A percentile compares a stretch with the other conserved stretches of the same genome.
Evolutionary conservation across 2,888 invertebrate species (phyloP).

Genomic region (Drosophila robusta): DNA sequence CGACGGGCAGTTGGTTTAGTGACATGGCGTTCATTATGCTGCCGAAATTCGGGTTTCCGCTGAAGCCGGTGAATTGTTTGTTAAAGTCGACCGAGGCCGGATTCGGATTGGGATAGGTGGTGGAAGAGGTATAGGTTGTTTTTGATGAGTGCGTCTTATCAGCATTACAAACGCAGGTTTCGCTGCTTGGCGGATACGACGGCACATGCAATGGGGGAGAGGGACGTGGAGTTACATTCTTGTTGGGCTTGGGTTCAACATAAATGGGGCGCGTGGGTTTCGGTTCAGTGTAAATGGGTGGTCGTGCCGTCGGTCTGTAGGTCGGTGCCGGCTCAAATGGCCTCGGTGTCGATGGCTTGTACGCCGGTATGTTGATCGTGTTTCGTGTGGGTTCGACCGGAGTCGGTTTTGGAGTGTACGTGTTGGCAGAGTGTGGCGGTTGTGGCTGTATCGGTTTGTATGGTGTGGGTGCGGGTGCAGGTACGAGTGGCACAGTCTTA

Average conservation of each 20-base stretch:
- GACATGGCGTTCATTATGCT: slow-evolving; percentile 83
- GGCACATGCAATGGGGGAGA: slow-evolving; percentile 71
- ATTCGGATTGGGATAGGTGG: slow-evolving; percentile 64
- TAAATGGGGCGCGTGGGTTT: slow-evolving; percentile 40
- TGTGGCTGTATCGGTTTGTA: slow-evolving; percentile 30
- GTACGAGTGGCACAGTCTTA: slow-evolving; percentile 52
- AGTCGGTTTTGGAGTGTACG: slow-evolving; percentile 40
- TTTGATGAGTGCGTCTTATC: slow-evolving; percentile 77
- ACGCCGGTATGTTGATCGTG: slow-evolving; percentile 37
- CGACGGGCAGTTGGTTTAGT: slow-evolving; percentile 82
- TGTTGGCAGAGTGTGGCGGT: slow-evolving; percentile 48
- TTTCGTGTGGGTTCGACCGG: slow-evolving; percentile 36
- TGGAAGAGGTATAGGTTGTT: slow-evolving; percentile 62
- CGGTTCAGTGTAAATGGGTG: slow-evolving; percentile 41
- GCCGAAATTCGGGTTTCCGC: slow-evolving; percentile 78
- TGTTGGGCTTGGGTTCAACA: slow-evolving; percentile 41
- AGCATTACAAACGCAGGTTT: slow-evolving; percentile 77
- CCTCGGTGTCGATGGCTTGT: slow-evolving; percentile 51
- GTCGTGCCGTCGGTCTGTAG: slow-evolving; percentile 34
- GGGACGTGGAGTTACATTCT: slow-evolving; percentile 78
- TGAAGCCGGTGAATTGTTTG: slow-evolving; percentile 76
- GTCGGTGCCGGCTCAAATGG: slow-evolving; percentile 42
- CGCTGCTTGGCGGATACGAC: slow-evolving; percentile 60
- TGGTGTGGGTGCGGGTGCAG: slow-evolving; percentile 32
- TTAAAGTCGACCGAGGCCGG: slow-evolving; percentile 73